These are phyloP conservation scores for Melanaphis sacchari DNA, from an alignment of 1,140 invertebrate genomes.

Conservation along the genomic window DNA sequence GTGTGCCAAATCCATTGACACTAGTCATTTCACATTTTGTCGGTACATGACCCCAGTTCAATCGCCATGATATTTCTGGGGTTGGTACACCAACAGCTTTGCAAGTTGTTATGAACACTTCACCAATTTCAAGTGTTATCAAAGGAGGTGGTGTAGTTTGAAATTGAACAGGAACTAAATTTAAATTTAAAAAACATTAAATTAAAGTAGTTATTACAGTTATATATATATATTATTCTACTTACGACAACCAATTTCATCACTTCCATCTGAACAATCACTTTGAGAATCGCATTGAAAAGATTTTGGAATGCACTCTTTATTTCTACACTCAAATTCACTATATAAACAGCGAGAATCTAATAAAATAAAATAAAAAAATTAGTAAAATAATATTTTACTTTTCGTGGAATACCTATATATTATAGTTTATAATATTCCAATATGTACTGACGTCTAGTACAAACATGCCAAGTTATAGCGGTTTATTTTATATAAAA, in stretches of 20 bases:
- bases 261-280: slow-evolving; percentile 88
- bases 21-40: slow-evolving; percentile 80
- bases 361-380: slow-evolving; percentile 60
- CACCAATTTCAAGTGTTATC: slow-evolving; percentile 74
- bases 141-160: slow-evolving; percentile 74
- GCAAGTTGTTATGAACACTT: slow-evolving; percentile 81
- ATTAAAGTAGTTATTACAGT: background rate
- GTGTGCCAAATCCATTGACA: slow-evolving; percentile 78
- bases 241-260: slow-evolving; percentile 92
- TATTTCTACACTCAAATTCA: slow-evolving; percentile 79
- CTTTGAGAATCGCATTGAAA: slow-evolving; percentile 91
- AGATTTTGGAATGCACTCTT: slow-evolving; percentile 89
- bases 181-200: slow-evolving; percentile 29
- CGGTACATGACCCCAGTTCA: slow-evolving; percentile 97
- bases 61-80: slow-evolving; percentile 92
- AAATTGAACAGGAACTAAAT: slow-evolving; percentile 70
- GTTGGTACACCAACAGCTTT: slow-evolving; percentile 86
- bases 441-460: background rate
- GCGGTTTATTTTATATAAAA: background rate
- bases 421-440: background rate
- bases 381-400: background rate
- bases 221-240: slow-evolving; percentile 60
- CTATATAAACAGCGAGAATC: slow-evolving; percentile 77
- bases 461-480: background rate
- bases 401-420: background rate